Evolutionary conservation across 2,888 invertebrate species (phyloP).

Genomic region (Yponomeuta evonymella): DNA sequence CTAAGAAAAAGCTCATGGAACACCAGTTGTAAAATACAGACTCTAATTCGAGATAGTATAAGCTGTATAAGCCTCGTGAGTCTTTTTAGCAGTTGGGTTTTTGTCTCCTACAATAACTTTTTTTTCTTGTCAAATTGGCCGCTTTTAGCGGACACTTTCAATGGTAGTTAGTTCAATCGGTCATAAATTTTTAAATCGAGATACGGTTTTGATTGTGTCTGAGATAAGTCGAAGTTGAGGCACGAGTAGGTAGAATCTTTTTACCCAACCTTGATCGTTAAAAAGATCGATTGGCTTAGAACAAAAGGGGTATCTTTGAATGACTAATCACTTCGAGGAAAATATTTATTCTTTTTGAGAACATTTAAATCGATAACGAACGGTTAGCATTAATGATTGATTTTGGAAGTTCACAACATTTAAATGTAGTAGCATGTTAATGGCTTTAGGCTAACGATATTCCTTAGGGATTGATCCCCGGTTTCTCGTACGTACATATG

Average conservation of each 20-base stretch:
- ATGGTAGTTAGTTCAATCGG: not conserved
- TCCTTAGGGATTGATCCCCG: too few species aligned
- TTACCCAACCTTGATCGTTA: constrained; percentile 34
- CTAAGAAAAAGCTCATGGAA: too few species aligned
- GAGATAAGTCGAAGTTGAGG: constrained; percentile 42
- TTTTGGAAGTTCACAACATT: constrained; percentile 17
- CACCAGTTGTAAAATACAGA: too few species aligned
- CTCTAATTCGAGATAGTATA: too few species aligned
- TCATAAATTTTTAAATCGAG: constrained; percentile 30
- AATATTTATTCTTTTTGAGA: constrained; percentile 21
- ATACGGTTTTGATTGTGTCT: constrained; percentile 47
- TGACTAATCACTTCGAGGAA: constrained; percentile 30
- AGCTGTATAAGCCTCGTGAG: too few species aligned
- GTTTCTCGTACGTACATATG: too few species aligned
- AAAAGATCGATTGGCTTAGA: constrained; percentile 46
- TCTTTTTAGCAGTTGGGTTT: too few species aligned
- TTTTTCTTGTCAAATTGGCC: constrained; percentile 1
- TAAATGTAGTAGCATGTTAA: not conserved
- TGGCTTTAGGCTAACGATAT: too few species aligned
- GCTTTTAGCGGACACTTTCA: constrained; percentile 9
- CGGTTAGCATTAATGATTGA: constrained; percentile 39
- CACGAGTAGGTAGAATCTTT: constrained; percentile 42
- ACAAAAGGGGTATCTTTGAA: constrained; percentile 23
- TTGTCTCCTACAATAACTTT: not conserved
- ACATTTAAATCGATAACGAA: constrained; percentile 42